Percentiles rank a stretch among this genome's conserved stretches.
Evolutionary conservation across 2,113 vertebrate genomes (phyloP).

Genomic region (Todiramphus chloris): DNA sequence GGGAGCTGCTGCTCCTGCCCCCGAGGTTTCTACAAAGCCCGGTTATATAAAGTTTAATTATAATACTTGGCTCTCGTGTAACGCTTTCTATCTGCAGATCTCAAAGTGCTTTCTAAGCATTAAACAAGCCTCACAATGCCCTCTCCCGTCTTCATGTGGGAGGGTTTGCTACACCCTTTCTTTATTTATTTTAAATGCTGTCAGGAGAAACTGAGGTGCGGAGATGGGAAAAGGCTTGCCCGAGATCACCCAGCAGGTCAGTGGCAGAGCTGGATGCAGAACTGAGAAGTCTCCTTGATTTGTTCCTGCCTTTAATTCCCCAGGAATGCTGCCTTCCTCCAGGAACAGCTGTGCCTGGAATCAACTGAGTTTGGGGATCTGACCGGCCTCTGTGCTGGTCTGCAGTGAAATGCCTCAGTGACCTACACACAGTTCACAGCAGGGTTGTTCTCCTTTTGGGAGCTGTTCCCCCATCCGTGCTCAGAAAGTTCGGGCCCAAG

Average conservation of each 20-base stretch:
- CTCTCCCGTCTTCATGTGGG: slow-evolving; percentile 39
- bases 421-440: background rate
- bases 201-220: slow-evolving; percentile 28
- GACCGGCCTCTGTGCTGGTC: background rate
- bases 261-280: slow-evolving; percentile 6
- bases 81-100: slow-evolving; percentile 55
- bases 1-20: background rate
- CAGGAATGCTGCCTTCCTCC: background rate
- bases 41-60: slow-evolving; percentile 67
- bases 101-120: slow-evolving; percentile 68
- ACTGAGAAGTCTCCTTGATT: background rate
- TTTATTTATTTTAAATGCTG: slow-evolving; percentile 41
- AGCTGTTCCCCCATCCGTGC: background rate
- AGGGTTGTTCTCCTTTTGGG: background rate
- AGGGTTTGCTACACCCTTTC: slow-evolving; percentile 50
- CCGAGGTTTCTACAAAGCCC: background rate
- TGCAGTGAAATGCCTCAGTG: background rate
- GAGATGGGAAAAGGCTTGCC: background rate
- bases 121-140: slow-evolving; percentile 60
- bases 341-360: background rate
- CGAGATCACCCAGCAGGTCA: background rate
- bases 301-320: background rate
- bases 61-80: slow-evolving; percentile 54
- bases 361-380: background rate
- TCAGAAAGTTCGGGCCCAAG: background rate